A percentile compares a stretch with the other conserved stretches of the same genome.
Conservation (phyloP, 2,888 invertebrate species). For the Petrolisthes cinctipes region DNA sequence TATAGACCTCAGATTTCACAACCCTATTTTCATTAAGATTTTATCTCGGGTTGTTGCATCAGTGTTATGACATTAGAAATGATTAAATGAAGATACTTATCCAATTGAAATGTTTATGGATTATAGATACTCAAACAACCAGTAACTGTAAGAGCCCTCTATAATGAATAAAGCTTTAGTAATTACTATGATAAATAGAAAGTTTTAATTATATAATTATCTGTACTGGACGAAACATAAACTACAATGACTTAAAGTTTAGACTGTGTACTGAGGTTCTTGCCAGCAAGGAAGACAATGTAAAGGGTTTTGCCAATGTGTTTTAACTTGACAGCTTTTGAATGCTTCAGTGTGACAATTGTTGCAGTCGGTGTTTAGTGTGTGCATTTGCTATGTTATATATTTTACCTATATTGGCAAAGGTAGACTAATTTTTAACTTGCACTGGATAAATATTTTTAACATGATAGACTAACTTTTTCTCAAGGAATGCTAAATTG, state of each 20-base stretch:
- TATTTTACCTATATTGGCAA: constrained; percentile 19
- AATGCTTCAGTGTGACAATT: constrained; percentile 47
- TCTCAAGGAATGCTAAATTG: neutral
- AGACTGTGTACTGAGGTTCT: neutral
- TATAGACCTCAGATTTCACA: no score
- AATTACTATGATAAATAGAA: no score
- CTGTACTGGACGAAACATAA: neutral
- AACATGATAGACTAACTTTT: constrained; percentile 26
- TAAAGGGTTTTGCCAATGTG: constrained; percentile 39
- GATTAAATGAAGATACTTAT: no score
- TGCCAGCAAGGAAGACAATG: constrained; percentile 22
- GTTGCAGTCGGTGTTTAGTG: constrained; percentile 41
- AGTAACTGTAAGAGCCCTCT: no score
- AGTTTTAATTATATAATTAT: no score
- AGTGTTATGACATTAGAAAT: no score
- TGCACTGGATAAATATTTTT: neutral
- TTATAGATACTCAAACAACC: no score
- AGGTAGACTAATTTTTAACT: neutral
- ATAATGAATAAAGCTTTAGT: no score
- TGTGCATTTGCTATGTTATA: neutral
- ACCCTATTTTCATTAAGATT: no score
- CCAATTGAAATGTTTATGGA: no score
- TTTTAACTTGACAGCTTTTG: constrained; percentile 36
- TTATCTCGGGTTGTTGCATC: no score
- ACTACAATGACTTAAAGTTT: neutral